Base-by-base conservation (phyloP, 2,888 invertebrate genomes). In the Polymixis flavicincta region DNA sequence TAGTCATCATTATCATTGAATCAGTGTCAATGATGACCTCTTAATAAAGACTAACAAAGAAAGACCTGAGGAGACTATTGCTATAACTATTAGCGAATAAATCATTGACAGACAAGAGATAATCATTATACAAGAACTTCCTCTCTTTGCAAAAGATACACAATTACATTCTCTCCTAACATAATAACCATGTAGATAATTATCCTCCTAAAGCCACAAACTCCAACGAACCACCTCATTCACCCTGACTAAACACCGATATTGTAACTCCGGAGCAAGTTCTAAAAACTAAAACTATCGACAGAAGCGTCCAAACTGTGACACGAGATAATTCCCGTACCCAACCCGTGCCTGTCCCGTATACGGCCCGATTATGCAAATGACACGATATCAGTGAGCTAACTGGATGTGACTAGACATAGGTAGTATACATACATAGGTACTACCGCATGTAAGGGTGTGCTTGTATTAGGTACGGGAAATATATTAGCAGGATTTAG, bases 331-430 rank as follows among this genome's bases (percentile, higher is more conserved):
- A 90, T 87, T 87, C 82, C 78, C 85, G 70, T 50, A 19, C 71
- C 52, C 45, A 28, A 77, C 17, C 66, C 77, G 65, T 76, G 37
- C 37, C 82, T 17, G 71, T 54, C 71, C 71, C 54, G 55, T 72
- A 72, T 72, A 73, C 76, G 75, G 67, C 77, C 82, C 82, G 87
- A 90, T 90, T 90, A 91, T 88, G 91, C 84, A 87, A 91, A 91
- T 89, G 83, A 80, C 76, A 77, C 78, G 83, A 87, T 90, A 90
- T 89, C 85, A 84, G 80, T 79, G 76, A 65, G 68, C 76, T 89
- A 87, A 87, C 88, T 87, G 86, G 87, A 85, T 85, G 61, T 74
- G 67, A 69, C 66, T 75, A 69, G 45, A 71, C 37, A 59, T 72
- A 74, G 28, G 32, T 60, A 25, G 37, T 69, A 14, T 25, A 1